These are phyloP conservation scores for Agrenia bidenticulata DNA, from an alignment of 2,888 invertebrate species.

Conservation along the genomic window DNA sequence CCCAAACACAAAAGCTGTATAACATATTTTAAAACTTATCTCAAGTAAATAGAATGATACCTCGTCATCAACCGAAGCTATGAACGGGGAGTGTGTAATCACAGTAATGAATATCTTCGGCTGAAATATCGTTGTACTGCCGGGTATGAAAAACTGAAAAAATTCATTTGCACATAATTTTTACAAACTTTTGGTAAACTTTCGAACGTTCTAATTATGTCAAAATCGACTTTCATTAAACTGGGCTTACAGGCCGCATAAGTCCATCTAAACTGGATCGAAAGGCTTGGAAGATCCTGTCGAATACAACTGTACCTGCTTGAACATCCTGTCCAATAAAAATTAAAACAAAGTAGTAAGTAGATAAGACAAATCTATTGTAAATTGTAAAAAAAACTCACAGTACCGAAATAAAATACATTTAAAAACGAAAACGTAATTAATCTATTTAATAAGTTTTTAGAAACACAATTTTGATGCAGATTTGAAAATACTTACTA, in stretches of 20 bases:
- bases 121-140: slow-evolving; percentile 63
- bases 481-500: too few relatives aligned
- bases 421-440: not conserved
- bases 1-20: not conserved
- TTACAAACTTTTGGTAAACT: too few relatives aligned
- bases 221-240: too few relatives aligned
- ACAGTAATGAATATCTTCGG: slow-evolving; percentile 73
- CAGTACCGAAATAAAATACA: slow-evolving; percentile 4
- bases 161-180: slow-evolving; percentile 5
- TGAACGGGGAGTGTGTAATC: slow-evolving; percentile 74
- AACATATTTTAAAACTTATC: too few relatives aligned
- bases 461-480: not conserved
- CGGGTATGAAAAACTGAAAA: slow-evolving; percentile 68
- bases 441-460: too few relatives aligned
- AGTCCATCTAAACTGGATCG: slow-evolving; percentile 63
- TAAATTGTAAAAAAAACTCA: not conserved
- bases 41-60: slow-evolving; percentile 54
- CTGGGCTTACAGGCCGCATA: slow-evolving; percentile 60
- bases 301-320: slow-evolving; percentile 64
- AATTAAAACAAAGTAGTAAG: slow-evolving; percentile 18
- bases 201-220: too few relatives aligned
- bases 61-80: slow-evolving; percentile 70
- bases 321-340: slow-evolving; percentile 60
- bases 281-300: slow-evolving; percentile 63
- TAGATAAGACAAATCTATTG: not conserved